Evolutionary conservation across 30 jellyfish, hydroid and myxozoan species (phyloP).

Genomic region (Hydra vulgaris): DNA sequence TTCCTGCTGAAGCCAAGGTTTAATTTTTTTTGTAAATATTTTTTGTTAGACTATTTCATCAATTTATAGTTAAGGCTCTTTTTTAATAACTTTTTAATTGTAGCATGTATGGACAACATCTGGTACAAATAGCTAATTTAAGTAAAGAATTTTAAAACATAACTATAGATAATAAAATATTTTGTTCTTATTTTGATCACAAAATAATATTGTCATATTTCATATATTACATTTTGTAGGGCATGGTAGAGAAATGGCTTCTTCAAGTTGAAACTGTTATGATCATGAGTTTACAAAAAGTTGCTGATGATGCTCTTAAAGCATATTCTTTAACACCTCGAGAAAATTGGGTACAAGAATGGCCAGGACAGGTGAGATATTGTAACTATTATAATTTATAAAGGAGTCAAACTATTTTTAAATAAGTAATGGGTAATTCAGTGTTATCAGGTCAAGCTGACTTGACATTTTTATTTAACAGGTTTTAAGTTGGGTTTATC

Average conservation of each 20-base stretch:
- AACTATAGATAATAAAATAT: no score
- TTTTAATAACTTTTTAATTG: no score
- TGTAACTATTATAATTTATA: no score
- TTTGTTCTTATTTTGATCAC: not conserved
- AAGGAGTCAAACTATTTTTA: not conserved
- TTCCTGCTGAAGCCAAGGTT: slow-evolving; percentile 90
- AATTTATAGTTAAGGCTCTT: not conserved
- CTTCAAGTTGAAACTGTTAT: slow-evolving; percentile 77
- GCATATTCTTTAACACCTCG: slow-evolving; percentile 59
- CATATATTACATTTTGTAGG: slow-evolving; percentile 22
- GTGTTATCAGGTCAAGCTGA: not conserved
- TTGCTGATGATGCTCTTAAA: slow-evolving; percentile 65
- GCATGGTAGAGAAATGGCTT: slow-evolving; percentile 94
- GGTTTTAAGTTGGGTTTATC: no score
- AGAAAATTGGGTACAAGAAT: slow-evolving; percentile 93
- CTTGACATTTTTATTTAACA: no score
- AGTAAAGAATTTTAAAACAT: no score
- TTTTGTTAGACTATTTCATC: not conserved
- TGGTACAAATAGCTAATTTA: no score
- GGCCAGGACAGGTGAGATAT: slow-evolving; percentile 93
- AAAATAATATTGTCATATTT: not conserved
- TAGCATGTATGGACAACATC: no score
- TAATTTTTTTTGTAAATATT: not conserved
- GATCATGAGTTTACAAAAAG: slow-evolving; percentile 69
- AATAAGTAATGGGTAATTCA: not conserved